Evolutionary conservation across 1,140 invertebrate species (phyloP).

Genomic region (Drosophila triauraria): DNA sequence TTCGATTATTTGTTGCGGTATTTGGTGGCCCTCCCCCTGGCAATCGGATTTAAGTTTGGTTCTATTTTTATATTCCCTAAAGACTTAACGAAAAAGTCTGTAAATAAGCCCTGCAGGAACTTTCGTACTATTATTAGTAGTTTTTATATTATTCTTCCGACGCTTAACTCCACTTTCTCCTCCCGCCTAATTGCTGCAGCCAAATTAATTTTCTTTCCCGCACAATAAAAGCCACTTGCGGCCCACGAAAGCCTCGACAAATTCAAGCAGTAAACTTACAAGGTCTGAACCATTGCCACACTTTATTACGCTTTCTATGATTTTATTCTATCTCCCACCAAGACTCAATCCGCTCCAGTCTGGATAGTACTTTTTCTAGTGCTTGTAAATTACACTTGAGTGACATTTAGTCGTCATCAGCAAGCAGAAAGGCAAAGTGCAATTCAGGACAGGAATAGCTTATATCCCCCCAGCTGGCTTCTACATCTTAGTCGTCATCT

Average conservation of each 20-base stretch:
- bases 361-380: slow-evolving; percentile 50
- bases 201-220: background rate
- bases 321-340: background rate
- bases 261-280: slow-evolving; percentile 2
- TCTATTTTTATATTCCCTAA: background rate
- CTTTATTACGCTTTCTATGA: slow-evolving; percentile 27
- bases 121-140: background rate
- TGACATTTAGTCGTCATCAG: slow-evolving; percentile 65
- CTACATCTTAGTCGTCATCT: background rate
- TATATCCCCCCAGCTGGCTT: background rate
- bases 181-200: background rate
- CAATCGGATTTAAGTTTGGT: slow-evolving; percentile 1
- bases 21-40: background rate
- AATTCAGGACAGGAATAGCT: slow-evolving; percentile 7
- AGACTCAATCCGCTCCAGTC: slow-evolving; percentile 10
- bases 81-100: background rate
- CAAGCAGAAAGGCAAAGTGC: slow-evolving; percentile 10
- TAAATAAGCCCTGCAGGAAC: background rate
- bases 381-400: slow-evolving; percentile 67
- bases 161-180: background rate
- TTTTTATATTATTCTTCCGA: no score
- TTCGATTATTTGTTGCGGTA: background rate
- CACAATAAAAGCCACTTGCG: slow-evolving; percentile 13
- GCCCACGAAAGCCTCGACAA: background rate
- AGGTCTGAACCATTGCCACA: slow-evolving; percentile 11